phyloP scores from a whole-genome alignment of 2,113 vertebrate species.

The Thinocorus orbignyianus region DNA sequence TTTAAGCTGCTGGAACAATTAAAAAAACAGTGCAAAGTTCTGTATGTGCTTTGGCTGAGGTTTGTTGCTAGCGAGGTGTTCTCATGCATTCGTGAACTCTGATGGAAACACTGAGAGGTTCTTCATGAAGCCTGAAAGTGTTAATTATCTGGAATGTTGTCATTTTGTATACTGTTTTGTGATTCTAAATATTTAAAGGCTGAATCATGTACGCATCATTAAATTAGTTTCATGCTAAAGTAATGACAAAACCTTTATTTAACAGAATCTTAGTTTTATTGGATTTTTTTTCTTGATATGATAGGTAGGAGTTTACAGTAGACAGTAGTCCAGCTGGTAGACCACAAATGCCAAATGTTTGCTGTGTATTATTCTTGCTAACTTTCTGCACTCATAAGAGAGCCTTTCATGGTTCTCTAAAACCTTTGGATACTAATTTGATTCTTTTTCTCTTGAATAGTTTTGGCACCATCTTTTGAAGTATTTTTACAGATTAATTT shows the following conservation, averaged over 20 bases:
- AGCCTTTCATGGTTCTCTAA: not conserved
- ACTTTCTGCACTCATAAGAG: not conserved
- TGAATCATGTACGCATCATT: not conserved
- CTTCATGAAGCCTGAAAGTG: not conserved
- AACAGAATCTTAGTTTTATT: not conserved
- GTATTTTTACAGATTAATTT: conserved; percentile 53
- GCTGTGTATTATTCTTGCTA: not conserved
- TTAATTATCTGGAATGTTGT: not conserved
- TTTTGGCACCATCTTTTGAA: not conserved
- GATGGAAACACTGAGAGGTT: not conserved
- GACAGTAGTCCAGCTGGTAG: not conserved
- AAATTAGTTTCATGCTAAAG: not conserved
- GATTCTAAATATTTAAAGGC: not conserved
- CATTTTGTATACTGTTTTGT: not conserved
- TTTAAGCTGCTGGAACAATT: conserved; percentile 6
- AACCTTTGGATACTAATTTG: not conserved
- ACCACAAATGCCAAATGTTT: not conserved
- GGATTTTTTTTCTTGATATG: not conserved
- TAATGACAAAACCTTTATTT: not conserved
- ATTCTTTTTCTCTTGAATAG: not conserved
- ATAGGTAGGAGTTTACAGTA: not conserved
- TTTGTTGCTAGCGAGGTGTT: not conserved
- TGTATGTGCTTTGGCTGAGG: not conserved
- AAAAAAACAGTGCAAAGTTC: not conserved
- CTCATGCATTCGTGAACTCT: not conserved